These are phyloP conservation scores for Drosophila simulans DNA, from an alignment of 1,140 invertebrate species.

Conservation along the genomic window DNA sequence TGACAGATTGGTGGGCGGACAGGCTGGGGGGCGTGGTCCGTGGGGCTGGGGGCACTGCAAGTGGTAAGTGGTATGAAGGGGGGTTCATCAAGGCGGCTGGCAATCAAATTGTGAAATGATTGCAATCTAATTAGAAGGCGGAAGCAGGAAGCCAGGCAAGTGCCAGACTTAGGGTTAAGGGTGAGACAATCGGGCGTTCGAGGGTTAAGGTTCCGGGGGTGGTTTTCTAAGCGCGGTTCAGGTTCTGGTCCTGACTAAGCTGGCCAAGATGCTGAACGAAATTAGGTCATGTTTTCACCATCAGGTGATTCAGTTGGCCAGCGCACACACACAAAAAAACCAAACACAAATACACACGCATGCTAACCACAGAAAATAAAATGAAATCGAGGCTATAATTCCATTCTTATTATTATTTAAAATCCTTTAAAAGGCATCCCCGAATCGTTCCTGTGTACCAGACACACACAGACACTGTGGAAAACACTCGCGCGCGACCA, in stretches of 20 bases:
- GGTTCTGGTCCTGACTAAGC: constrained; percentile 46
- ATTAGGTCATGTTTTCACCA: constrained; percentile 65
- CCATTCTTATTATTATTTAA: neutral
- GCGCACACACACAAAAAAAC: neutral
- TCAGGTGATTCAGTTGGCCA: constrained; percentile 39
- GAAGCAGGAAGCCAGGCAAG: constrained; percentile 57
- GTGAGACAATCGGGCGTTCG: constrained; percentile 3
- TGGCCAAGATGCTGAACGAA: constrained; percentile 28
- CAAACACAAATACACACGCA: neutral
- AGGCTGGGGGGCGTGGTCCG: constrained; percentile 1
- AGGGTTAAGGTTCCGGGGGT: constrained; percentile 13
- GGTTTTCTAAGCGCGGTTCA: constrained; percentile 8
- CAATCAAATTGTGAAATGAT: constrained; percentile 34
- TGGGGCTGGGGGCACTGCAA: constrained; percentile 17
- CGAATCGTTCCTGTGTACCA: neutral
- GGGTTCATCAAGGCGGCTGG: neutral
- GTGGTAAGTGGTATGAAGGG: neutral
- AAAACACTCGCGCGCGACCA: neutral
- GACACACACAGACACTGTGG: constrained; percentile 3
- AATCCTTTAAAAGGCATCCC: neutral
- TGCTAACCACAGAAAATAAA: constrained; percentile 8
- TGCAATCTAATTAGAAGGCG: constrained; percentile 38
- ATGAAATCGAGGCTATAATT: neutral
- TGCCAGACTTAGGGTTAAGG: constrained; percentile 27
- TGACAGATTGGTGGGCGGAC: neutral